Conservation (phyloP, 2,113 vertebrate species). For the Craseonycteris thonglongyai region DNA sequence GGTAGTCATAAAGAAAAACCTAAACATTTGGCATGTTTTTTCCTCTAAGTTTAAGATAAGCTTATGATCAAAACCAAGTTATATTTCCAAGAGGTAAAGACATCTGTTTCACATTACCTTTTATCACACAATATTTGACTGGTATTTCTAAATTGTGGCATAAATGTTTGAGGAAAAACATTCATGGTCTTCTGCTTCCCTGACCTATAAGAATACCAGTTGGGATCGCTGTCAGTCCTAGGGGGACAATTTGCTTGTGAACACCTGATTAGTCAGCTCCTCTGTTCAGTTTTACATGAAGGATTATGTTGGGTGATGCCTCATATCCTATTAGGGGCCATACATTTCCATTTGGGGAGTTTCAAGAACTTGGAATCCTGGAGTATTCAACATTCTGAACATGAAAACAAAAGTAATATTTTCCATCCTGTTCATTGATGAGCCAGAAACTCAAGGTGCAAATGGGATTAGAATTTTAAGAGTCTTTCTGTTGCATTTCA, state of each 20-base stretch:
- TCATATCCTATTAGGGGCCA: neutral
- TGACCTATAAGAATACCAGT: constrained; percentile 32
- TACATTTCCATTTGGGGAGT: constrained; percentile 24
- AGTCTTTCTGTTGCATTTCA: neutral
- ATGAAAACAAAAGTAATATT: constrained; percentile 24
- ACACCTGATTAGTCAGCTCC: constrained; percentile 57
- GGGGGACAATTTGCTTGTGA: constrained; percentile 58
- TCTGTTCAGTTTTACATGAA: constrained; percentile 14
- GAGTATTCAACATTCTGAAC: constrained; percentile 13
- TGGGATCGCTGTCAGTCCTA: constrained; percentile 39
- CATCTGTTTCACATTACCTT: constrained; percentile 78
- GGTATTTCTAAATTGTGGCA: constrained; percentile 59
- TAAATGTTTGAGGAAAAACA: constrained; percentile 46
- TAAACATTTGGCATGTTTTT: constrained; percentile 35
- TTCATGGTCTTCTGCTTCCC: constrained; percentile 53
- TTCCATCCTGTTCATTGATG: constrained; percentile 11
- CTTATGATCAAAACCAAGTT: constrained; percentile 46
- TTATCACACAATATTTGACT: constrained; percentile 70
- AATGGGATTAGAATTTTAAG: neutral
- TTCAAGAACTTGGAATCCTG: constrained; percentile 7
- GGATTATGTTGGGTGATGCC: neutral
- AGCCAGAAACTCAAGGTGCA: constrained; percentile 42
- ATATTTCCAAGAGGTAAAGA: constrained; percentile 31
- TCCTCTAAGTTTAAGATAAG: constrained; percentile 20
- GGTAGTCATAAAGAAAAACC: constrained; percentile 8